Base-by-base conservation (phyloP, 2,888 invertebrate species). In the Eupithecia centaureata region DNA sequence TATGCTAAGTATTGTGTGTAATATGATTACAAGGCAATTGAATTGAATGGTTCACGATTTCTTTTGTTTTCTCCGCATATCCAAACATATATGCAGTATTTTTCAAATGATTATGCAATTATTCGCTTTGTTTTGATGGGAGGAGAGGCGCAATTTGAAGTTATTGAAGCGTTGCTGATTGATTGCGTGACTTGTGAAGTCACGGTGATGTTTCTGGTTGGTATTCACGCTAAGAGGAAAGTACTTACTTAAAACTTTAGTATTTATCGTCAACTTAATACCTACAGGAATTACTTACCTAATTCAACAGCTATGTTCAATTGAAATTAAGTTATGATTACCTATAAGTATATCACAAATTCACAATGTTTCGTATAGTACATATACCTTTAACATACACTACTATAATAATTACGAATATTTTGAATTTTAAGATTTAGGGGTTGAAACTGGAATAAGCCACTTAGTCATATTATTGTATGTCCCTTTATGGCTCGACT, bases 61-160 rank as follows among this genome's bases (percentile, higher is more conserved):
- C 56, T 77, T 77, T 73, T 32, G 32, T 18, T 66, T 78, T 78
- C 73, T 75, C 74, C 64, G 69, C 71, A 73, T 71, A 70, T 47
- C 22, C 47, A 47, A 47, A 22, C 47, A 47, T 47, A 12, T 47
- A 47, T 47, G 12, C 47, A 47, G 10, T 47, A 47, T 63, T 54
- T 61, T 63, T 70, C 77, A 81, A 85, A 82, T 81, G 73, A 82
- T 56, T 83, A 83, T 79, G 76, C 77, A 83, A 82, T 82, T 80
- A 81, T 82, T 79, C 76, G 75, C 73, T 78, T 82, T 82, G 80
- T 84, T 81, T 67, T 72, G 68, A 76, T 70, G 57, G 64, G 59
- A 75, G 73, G 71, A 51, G 51, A 76, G 68, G 70, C 66, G 66
- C 57, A 63, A 73, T 64, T 64, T 67, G 74, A 60, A 63, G 62